Evolutionary conservation across 2,113 vertebrate genomes (phyloP).

Genomic region (Cercocebus atys): DNA sequence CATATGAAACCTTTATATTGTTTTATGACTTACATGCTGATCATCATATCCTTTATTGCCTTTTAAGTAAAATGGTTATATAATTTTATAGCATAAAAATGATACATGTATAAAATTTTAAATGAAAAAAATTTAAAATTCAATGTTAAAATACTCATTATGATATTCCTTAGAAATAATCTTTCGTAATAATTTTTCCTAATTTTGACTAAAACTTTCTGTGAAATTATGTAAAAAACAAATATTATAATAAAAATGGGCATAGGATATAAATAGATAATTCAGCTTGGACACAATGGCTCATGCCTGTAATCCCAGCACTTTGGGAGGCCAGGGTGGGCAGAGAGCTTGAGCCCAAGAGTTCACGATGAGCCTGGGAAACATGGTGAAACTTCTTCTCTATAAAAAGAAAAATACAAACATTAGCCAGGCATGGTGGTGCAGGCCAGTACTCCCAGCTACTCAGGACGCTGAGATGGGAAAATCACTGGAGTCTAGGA

Average conservation of each 20-base stretch:
- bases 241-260: neutral
- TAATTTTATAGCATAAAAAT: neutral
- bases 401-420: no score
- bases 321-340: no score
- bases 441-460: no score
- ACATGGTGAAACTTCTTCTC: no score
- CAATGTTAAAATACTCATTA: neutral
- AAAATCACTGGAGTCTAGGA: no score
- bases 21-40: neutral
- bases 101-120: neutral
- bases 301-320: no score
- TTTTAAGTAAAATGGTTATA: conserved; percentile 33
- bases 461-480: no score
- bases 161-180: neutral
- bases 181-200: neutral
- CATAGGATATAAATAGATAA: neutral
- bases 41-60: neutral
- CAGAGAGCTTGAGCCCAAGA: no score
- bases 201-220: neutral
- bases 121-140: neutral
- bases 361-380: no score
- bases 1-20: neutral
- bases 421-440: no score
- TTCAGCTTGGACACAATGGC: neutral
- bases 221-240: neutral